These are phyloP conservation scores for Ditula angustiorana DNA, from an alignment of 2,888 invertebrate species.

Conservation along the genomic window DNA sequence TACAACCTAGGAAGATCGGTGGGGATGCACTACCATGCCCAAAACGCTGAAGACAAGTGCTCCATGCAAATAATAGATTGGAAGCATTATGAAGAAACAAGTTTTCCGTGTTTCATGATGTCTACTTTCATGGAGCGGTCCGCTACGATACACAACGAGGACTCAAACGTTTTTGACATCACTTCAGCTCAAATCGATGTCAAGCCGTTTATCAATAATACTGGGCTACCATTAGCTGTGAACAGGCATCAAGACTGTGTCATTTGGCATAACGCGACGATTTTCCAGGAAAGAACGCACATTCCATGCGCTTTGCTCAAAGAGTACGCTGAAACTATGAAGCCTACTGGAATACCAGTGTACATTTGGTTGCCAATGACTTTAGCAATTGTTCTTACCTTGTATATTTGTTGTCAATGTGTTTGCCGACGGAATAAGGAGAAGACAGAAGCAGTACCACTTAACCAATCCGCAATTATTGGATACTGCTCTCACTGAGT, in stretches of 20 bases:
- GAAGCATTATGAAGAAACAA: constrained; percentile 66
- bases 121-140: constrained; percentile 69
- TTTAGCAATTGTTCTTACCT: constrained; percentile 58
- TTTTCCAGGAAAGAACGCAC: constrained; percentile 57
- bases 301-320: constrained; percentile 71
- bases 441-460: constrained; percentile 55
- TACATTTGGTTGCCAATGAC: constrained; percentile 74
- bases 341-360: constrained; percentile 66
- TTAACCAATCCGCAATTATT: constrained; percentile 56
- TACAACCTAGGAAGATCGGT: constrained; percentile 74
- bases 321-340: constrained; percentile 72
- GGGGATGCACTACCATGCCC: constrained; percentile 58
- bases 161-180: constrained; percentile 62
- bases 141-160: constrained; percentile 49
- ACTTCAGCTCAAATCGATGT: constrained; percentile 65
- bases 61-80: constrained; percentile 70
- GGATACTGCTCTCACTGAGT: constrained; percentile 62
- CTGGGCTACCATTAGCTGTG: constrained; percentile 59
- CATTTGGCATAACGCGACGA: constrained; percentile 72
- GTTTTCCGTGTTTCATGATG: constrained; percentile 74
- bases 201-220: constrained; percentile 57
- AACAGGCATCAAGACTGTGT: constrained; percentile 68
- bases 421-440: constrained; percentile 60
- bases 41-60: constrained; percentile 64
- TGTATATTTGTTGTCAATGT: constrained; percentile 65